Evolutionary conservation across 2,113 vertebrate genomes (phyloP).

Genomic region (Excalfactoria chinensis): DNA sequence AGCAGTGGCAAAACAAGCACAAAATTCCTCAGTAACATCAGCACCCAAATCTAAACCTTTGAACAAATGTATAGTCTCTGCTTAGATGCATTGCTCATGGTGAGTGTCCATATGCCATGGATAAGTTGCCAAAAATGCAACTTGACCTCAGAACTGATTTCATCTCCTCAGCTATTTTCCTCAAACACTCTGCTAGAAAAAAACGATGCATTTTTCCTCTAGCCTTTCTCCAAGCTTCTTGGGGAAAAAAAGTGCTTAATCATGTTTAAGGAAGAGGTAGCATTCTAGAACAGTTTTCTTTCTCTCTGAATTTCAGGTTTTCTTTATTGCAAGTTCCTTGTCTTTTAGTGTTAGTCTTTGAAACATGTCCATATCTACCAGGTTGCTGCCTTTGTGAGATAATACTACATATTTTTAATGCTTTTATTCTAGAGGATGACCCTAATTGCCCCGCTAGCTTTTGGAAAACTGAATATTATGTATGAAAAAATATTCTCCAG

Average conservation of each 20-base stretch:
- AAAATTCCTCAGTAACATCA: neutral
- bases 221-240: neutral
- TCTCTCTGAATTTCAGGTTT: neutral
- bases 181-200: neutral
- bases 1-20: neutral
- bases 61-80: neutral
- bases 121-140: neutral
- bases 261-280: neutral
- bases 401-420: neutral
- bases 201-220: neutral
- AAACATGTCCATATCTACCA: neutral
- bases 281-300: neutral
- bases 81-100: neutral
- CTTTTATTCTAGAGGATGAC: neutral
- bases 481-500: neutral
- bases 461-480: neutral
- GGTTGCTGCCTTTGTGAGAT: neutral
- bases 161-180: neutral
- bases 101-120: neutral
- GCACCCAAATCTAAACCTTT: neutral
- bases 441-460: neutral
- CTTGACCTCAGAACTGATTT: constrained; percentile 8
- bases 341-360: neutral
- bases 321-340: neutral
- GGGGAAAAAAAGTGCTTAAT: neutral